Conservation (phyloP, 2,113 vertebrate species). For the Semicossyphus pulcher region DNA sequence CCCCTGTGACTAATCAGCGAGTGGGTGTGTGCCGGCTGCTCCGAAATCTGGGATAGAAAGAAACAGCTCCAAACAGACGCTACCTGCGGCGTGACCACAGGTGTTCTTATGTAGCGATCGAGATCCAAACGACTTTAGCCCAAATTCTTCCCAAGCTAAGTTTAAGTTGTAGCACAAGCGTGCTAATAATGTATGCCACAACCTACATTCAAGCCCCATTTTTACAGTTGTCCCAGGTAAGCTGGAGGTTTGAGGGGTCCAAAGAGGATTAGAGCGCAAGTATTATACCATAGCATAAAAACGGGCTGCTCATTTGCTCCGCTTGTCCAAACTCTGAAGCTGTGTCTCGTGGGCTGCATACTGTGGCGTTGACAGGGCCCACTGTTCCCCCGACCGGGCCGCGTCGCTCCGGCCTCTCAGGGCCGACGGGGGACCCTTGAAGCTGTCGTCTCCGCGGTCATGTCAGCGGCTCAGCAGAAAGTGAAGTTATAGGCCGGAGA, state of each 20-base stretch:
- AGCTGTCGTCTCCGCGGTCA: slow-evolving; percentile 40
- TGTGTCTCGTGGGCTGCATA: slow-evolving; percentile 20
- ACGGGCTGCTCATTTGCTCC: slow-evolving; percentile 39
- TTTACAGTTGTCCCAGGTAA: slow-evolving; percentile 28
- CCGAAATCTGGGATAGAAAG: slow-evolving; percentile 37
- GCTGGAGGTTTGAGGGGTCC: slow-evolving; percentile 15
- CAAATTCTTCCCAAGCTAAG: neutral
- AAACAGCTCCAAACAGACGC: slow-evolving; percentile 8
- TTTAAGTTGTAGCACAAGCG: neutral
- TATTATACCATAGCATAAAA: slow-evolving; percentile 21
- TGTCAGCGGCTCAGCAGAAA: slow-evolving; percentile 32
- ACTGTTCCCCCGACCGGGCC: slow-evolving; percentile 22
- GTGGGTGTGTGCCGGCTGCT: slow-evolving; percentile 59
- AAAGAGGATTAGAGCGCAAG: slow-evolving; percentile 48
- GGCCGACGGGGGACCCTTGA: slow-evolving; percentile 3
- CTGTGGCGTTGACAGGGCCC: slow-evolving; percentile 46
- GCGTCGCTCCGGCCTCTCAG: neutral
- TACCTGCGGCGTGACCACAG: slow-evolving; percentile 40
- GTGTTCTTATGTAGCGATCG: slow-evolving; percentile 12
- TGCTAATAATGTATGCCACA: slow-evolving; percentile 1
- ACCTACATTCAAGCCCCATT: neutral
- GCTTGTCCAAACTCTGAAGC: slow-evolving; percentile 46
- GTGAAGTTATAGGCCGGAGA: slow-evolving; percentile 17
- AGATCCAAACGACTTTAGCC: neutral
- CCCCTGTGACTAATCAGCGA: slow-evolving; percentile 55